Evolutionary conservation across 2,888 invertebrate genomes (phyloP).

Genomic region (Liopterus haemorrhoidalis): DNA sequence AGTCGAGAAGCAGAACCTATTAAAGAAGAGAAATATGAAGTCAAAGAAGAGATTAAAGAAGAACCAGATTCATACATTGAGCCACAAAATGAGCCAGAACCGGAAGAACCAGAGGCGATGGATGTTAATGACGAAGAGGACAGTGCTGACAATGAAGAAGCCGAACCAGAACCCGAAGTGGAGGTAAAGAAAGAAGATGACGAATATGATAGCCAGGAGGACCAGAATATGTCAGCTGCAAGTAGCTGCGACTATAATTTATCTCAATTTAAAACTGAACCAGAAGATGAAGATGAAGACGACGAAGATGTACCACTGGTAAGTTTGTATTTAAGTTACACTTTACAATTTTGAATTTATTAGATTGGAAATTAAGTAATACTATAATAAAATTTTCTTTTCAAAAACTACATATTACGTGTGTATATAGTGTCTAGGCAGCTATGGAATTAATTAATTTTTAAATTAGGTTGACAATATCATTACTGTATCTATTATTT

Average conservation of each 20-base stretch:
- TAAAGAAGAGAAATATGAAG: constrained; percentile 34
- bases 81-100: constrained; percentile 14
- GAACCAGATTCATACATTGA: constrained; percentile 15
- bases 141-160: constrained; percentile 42
- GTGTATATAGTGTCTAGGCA: no score
- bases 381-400: background rate
- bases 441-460: no score
- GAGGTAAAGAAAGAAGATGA: constrained; percentile 25
- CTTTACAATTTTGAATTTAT: constrained; percentile 7
- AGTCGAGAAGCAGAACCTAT: constrained; percentile 31
- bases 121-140: constrained; percentile 41
- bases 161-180: constrained; percentile 34
- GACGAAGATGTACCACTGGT: constrained; percentile 70
- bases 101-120: constrained; percentile 10
- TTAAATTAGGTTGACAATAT: no score
- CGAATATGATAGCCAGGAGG: constrained; percentile 16
- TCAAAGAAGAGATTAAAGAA: constrained; percentile 21
- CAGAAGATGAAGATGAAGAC: constrained; percentile 36
- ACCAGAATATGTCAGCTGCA: constrained; percentile 51
- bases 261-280: constrained; percentile 58
- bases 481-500: no score
- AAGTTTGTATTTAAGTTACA: constrained; percentile 37
- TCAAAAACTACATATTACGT: background rate
- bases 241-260: constrained; percentile 68
- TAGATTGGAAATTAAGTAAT: constrained; percentile 10